Evolutionary conservation across 2,113 vertebrate genomes (phyloP).

Genomic region (Cyprinodon variegatus): DNA sequence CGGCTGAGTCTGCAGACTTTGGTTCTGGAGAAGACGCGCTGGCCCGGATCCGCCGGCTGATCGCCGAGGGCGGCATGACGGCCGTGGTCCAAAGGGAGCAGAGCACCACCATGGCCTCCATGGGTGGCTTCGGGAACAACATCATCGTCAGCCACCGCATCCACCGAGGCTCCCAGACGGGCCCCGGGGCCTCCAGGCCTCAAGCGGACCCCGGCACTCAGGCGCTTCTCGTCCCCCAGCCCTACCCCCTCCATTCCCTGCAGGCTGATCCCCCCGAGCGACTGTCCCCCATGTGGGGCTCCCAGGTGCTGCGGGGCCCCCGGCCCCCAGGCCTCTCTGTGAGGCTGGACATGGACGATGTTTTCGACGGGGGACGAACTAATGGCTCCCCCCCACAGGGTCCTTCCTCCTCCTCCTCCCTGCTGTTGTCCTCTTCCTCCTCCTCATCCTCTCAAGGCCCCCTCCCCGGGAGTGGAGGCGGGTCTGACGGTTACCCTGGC

Average conservation of each 20-base stretch:
- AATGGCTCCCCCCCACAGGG: conserved; percentile 57
- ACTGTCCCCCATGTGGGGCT: conserved; percentile 35
- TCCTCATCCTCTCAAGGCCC: conserved; percentile 63
- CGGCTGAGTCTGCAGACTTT: conserved; percentile 84
- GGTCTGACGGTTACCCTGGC: conserved; percentile 56
- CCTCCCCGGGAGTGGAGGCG: conserved; percentile 20
- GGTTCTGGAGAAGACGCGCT: conserved; percentile 88
- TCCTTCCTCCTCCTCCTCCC: conserved; percentile 59
- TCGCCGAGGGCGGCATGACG: conserved; percentile 96
- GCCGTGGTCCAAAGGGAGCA: conserved; percentile 97
- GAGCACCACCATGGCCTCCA: conserved; percentile 98
- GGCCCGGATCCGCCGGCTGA: conserved; percentile 92
- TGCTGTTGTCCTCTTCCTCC: conserved; percentile 51
- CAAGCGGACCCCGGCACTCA: conserved; percentile 58
- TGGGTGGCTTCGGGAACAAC: conserved; percentile 98
- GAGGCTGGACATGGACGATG: conserved; percentile 61
- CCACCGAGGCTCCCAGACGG: conserved; percentile 96
- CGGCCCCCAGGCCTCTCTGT: conserved; percentile 19
- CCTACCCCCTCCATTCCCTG: conserved; percentile 5
- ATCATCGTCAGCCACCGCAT: conserved; percentile 98
- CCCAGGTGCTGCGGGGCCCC: conserved; percentile 25
- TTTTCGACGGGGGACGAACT: conserved; percentile 53
- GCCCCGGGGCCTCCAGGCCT: conserved; percentile 51
- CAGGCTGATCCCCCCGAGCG: conserved; percentile 14
- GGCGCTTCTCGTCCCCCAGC: conserved; percentile 35